These are phyloP conservation scores for Leucophenga maculata DNA, from an alignment of 2,888 invertebrate species.

Conservation along the genomic window DNA sequence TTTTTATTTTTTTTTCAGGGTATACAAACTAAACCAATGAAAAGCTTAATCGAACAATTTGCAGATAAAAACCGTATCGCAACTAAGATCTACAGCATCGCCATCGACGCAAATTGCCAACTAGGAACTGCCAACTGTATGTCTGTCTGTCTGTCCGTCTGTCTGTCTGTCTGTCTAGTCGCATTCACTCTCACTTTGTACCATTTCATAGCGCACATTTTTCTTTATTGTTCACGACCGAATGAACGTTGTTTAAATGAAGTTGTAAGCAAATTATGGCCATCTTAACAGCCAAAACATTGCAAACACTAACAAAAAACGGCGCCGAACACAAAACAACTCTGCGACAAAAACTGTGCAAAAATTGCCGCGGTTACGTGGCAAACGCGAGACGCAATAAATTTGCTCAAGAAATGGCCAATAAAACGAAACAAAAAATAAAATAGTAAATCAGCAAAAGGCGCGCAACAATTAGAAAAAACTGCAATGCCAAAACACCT, in stretches of 20 bases:
- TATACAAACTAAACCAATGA: neutral
- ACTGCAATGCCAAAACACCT: constrained; percentile 41
- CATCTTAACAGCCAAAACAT: neutral
- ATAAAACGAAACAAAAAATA: neutral
- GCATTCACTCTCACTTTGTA: constrained; percentile 18
- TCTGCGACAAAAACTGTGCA: constrained; percentile 13
- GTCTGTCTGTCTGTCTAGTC: neutral
- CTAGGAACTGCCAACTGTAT: neutral
- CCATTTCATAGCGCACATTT: neutral
- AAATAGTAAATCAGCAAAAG: constrained; percentile 1
- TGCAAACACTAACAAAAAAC: constrained; percentile 1
- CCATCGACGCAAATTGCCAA: neutral
- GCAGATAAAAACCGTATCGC: constrained; percentile 12
- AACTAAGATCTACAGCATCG: neutral
- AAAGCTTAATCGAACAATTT: constrained; percentile 12
- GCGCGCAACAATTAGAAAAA: constrained; percentile 64
- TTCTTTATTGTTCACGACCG: neutral
- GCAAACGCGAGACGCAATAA: constrained; percentile 59
- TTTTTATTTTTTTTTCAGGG: no score
- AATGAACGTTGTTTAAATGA: constrained; percentile 36
- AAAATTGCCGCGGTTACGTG: constrained; percentile 28
- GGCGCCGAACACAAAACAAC: neutral
- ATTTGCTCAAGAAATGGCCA: constrained; percentile 48
- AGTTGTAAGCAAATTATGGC: constrained; percentile 42
- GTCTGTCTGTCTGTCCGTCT: neutral